These are phyloP conservation scores for Emmelina monodactyla DNA, from an alignment of 2,888 invertebrate genomes.

Conservation along the genomic window DNA sequence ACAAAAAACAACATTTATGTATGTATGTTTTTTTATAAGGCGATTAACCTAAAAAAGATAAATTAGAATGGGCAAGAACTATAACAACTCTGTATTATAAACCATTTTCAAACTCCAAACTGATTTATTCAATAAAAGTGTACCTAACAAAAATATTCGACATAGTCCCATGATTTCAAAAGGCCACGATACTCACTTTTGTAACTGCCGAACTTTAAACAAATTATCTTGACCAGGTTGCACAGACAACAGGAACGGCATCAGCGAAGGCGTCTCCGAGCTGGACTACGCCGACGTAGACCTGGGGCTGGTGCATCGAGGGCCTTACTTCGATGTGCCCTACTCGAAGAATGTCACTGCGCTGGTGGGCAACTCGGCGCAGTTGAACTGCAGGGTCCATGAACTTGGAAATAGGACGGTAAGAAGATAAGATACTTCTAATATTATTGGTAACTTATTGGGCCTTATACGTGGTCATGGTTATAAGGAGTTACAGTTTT, in stretches of 20 bases:
- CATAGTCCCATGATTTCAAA: background rate
- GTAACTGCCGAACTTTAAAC: background rate
- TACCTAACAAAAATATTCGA: background rate
- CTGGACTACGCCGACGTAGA: constrained; percentile 52
- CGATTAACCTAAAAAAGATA: no score
- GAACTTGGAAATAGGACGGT: constrained; percentile 82
- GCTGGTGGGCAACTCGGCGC: constrained; percentile 78
- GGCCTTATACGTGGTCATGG: no score
- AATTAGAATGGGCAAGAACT: no score
- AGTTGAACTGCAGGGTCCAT: constrained; percentile 77
- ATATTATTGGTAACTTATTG: no score
- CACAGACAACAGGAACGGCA: constrained; percentile 45
- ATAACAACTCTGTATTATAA: no score
- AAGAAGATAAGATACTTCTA: no score
- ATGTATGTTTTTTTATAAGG: no score
- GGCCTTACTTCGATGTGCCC: constrained; percentile 75
- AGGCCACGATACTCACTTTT: no score
- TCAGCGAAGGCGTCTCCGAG: constrained; percentile 38
- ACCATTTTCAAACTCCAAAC: no score
- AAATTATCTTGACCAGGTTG: constrained; percentile 29
- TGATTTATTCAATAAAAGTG: background rate
- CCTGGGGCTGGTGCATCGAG: constrained; percentile 58
- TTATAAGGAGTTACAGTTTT: no score
- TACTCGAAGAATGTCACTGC: constrained; percentile 81
- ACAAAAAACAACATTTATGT: no score